Base-by-base conservation (phyloP, 2,797 vertebrate species). In the Hoplostethus mediterraneus region DNA sequence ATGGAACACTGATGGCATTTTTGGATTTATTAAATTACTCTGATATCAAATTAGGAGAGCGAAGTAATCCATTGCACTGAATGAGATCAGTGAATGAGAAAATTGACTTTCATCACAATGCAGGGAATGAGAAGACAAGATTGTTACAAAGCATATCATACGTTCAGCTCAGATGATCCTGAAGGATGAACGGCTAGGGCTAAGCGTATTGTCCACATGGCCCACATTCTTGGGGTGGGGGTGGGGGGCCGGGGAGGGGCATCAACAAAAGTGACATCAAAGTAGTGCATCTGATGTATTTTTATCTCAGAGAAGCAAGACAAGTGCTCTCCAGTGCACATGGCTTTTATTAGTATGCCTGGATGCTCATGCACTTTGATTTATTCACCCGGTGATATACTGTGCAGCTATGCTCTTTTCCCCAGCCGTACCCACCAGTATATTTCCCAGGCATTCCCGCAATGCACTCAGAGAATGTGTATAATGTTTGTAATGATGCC, bases 11-110 rank as follows among this genome's bases (percentile, higher is more conserved):
- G 69, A 78, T 79, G 64, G 49, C 28, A 61, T 73, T 74, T 87
- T 80, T 67, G 56, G 82, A 86, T 87, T 84, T 81, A 90, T 88
- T 84, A 71, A 85, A 88, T 86, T 62, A 85, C 71, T 80, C 65
- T 81, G 71, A 82, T 87, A 88, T 90, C 63, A 84, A 89, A 88
- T 89, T 85, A 84, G 55, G 9, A 56, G 17, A 58, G 71, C 58
- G 69, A 83, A 87, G 89, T 83, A 91, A 89, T 89, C 83, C 69
- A 28, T 71, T 0, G 42, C 53, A 42, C 57, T 79, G 64, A 83
- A 76, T 87, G 82, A 87, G 76, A 84, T 76, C 74, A 78, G 62
- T 73, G 76, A 80, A 70, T 85, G 77, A 67, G 77, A 79, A 84
- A 84, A 89, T 74, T 63, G 61, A 71, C 77, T 84, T 87, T 74